Evolutionary conservation across 2,888 invertebrate species (phyloP).

Genomic region (Agrochola litura): DNA sequence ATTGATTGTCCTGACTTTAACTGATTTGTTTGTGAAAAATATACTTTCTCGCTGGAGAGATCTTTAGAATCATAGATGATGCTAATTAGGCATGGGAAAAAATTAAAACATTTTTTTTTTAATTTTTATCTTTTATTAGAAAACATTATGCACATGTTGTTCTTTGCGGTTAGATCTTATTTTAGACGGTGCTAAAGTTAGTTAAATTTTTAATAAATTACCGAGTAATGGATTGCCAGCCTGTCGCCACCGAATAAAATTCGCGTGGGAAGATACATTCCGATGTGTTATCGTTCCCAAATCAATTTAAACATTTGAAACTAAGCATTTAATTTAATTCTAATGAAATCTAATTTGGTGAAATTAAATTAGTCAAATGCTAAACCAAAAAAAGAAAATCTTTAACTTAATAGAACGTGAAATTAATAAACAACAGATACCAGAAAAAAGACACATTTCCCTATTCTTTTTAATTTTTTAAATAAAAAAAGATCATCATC

Average conservation of each 20-base stretch:
- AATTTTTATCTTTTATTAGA: conserved; percentile 5
- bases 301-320: conserved; percentile 27
- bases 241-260: conserved; percentile 51
- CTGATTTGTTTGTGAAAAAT: conserved; percentile 40
- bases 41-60: conserved; percentile 57
- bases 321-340: conserved; percentile 27
- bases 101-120: background rate
- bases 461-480: too few relatives aligned
- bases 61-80: conserved; percentile 25
- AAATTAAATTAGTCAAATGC: background rate
- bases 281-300: conserved; percentile 26
- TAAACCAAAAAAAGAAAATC: background rate
- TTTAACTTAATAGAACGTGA: background rate
- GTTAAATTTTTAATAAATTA: conserved; percentile 28
- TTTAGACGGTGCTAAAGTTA: conserved; percentile 19
- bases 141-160: conserved; percentile 18
- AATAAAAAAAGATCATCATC: too few relatives aligned
- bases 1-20: conserved; percentile 60
- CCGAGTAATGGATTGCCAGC: conserved; percentile 33
- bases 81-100: conserved; percentile 58
- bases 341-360: background rate
- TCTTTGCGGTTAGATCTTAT: conserved; percentile 29
- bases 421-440: background rate
- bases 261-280: conserved; percentile 52
- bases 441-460: background rate